Evolutionary conservation across 2,888 invertebrate genomes (phyloP).

Genomic region (Neocrepidodera transversa): DNA sequence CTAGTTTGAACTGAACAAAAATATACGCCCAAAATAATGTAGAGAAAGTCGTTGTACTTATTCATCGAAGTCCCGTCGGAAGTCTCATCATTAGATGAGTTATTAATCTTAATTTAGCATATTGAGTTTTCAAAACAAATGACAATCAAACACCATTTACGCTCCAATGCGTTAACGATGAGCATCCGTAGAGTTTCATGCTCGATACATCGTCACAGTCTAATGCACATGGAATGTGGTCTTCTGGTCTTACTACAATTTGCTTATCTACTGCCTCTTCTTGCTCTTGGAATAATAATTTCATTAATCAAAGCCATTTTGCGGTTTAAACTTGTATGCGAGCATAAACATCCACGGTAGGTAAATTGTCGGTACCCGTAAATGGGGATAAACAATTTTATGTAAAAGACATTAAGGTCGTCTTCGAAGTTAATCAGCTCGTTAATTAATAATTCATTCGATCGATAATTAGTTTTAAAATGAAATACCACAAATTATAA

Average conservation of each 20-base stretch:
- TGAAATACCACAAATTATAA: too few relatives aligned
- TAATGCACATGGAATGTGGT: conserved; percentile 53
- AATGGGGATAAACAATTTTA: too few relatives aligned
- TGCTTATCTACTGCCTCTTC: conserved; percentile 44
- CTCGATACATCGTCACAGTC: conserved; percentile 52
- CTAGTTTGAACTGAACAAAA: too few relatives aligned
- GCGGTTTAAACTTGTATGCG: conserved; percentile 25
- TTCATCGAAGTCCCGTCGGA: conserved; percentile 1
- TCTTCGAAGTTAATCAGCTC: too few relatives aligned
- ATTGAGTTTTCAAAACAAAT: conserved; percentile 28
- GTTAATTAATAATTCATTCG: too few relatives aligned
- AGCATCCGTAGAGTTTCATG: conserved; percentile 46
- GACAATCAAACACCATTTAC: conserved; percentile 26
- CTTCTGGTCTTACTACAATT: conserved; percentile 48
- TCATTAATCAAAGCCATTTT: conserved; percentile 43
- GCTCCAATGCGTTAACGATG: conserved; percentile 31
- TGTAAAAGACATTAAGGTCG: too few relatives aligned
- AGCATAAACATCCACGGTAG: conserved; percentile 13
- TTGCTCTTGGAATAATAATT: conserved; percentile 42
- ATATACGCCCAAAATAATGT: neutral
- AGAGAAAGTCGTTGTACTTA: conserved; percentile 3
- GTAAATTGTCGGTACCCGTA: neutral
- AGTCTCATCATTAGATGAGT: conserved; percentile 7
- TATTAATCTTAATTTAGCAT: conserved; percentile 25
- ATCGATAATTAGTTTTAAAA: too few relatives aligned